Evolutionary conservation across 2,888 invertebrate species (phyloP).

Genomic region (Stenotaenia linearis): DNA sequence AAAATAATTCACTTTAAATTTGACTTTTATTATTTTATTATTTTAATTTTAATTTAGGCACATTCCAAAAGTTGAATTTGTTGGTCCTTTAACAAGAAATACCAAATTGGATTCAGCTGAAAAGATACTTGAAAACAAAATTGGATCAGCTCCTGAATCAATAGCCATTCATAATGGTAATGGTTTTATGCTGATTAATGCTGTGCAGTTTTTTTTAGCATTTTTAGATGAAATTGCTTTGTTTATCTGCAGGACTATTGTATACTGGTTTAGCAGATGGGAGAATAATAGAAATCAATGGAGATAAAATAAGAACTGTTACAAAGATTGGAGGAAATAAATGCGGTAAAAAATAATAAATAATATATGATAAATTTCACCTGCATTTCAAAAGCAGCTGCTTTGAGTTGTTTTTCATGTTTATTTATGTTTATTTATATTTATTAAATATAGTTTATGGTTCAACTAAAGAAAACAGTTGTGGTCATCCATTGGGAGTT

Average conservation of each 20-base stretch:
- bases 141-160: background rate
- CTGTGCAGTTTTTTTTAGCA: background rate
- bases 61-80: background rate
- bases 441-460: too few relatives aligned
- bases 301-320: background rate
- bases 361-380: too few relatives aligned
- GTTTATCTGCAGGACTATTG: background rate
- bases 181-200: background rate
- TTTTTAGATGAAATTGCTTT: background rate
- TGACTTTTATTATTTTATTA: background rate
- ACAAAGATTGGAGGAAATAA: background rate
- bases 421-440: too few relatives aligned
- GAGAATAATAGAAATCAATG: background rate
- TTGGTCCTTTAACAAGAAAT: conserved; percentile 1
- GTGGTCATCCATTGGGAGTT: background rate
- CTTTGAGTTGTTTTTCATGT: too few relatives aligned
- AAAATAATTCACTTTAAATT: too few relatives aligned
- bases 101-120: background rate
- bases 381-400: too few relatives aligned
- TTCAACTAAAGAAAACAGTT: background rate
- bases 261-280: background rate
- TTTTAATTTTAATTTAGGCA: background rate
- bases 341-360: background rate
- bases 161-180: background rate
- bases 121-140: background rate